Evolutionary conservation across 2,797 vertebrate genomes (phyloP).

Genomic region (Gephyroberyx darwinii): DNA sequence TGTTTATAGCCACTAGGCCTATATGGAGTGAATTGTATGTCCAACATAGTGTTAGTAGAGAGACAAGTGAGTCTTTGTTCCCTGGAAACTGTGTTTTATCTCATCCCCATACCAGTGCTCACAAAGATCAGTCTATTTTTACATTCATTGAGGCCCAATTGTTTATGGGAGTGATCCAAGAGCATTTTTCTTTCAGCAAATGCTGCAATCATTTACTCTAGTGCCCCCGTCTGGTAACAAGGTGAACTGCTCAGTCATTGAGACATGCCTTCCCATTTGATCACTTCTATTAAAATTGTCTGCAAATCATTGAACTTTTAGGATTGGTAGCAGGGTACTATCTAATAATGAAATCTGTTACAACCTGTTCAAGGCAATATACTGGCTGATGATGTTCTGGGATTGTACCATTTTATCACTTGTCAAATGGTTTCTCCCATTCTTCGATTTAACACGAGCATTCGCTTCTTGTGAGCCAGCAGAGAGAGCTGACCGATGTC

Average conservation of each 20-base stretch:
- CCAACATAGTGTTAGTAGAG: slow-evolving; percentile 12
- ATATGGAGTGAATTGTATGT: slow-evolving; percentile 24
- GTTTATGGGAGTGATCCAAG: slow-evolving; percentile 35
- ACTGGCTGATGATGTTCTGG: not conserved
- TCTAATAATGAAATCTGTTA: slow-evolving; percentile 6
- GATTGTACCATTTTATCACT: not conserved
- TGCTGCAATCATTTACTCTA: slow-evolving; percentile 36
- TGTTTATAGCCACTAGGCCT: slow-evolving; percentile 5
- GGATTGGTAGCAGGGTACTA: slow-evolving; percentile 11
- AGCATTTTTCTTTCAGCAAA: not conserved
- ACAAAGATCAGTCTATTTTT: slow-evolving; percentile 42
- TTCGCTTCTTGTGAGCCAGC: not conserved
- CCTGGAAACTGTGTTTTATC: slow-evolving; percentile 35
- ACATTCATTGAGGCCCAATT: slow-evolving; percentile 56
- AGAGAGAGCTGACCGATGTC: slow-evolving; percentile 10
- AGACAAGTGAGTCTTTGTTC: slow-evolving; percentile 39
- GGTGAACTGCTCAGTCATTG: slow-evolving; percentile 26
- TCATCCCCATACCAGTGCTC: slow-evolving; percentile 37
- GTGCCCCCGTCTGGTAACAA: slow-evolving; percentile 60
- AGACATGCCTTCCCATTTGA: not conserved
- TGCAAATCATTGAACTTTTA: slow-evolving; percentile 13
- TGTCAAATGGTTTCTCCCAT: not conserved
- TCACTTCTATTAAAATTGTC: slow-evolving; percentile 4
- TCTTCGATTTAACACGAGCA: slow-evolving; percentile 4
- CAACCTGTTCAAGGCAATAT: not conserved